phyloP scores from a whole-genome alignment of 37 sponge, comb jelly and placozoan species.

The Mnemiopsis leidyi region DNA sequence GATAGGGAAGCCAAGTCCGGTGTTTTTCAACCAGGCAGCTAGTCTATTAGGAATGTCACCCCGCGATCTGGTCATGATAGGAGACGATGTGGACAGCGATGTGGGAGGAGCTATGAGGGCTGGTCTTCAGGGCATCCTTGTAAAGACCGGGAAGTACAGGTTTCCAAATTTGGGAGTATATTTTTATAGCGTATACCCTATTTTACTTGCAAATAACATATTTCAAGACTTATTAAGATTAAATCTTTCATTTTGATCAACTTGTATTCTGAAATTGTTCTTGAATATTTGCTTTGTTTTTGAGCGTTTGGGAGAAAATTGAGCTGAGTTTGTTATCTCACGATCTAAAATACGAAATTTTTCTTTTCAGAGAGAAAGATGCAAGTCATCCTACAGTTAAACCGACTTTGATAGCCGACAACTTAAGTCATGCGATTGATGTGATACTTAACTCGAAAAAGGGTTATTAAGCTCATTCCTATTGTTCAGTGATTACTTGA shows the following conservation, averaged over 20 bases:
- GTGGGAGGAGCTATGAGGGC: slow-evolving; percentile 32
- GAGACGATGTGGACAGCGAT: slow-evolving; percentile 57
- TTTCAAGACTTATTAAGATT: too few relatives aligned
- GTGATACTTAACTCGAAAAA: neutral
- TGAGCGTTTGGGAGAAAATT: too few relatives aligned
- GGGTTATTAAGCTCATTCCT: too few relatives aligned
- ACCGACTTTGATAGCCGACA: slow-evolving; percentile 40
- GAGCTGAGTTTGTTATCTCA: too few relatives aligned
- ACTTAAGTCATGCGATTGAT: slow-evolving; percentile 13
- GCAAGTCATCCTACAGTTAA: slow-evolving; percentile 2
- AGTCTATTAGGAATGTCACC: neutral
- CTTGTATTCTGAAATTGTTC: too few relatives aligned
- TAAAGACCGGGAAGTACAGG: slow-evolving; percentile 57
- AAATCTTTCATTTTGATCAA: too few relatives aligned
- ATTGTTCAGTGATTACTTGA: too few relatives aligned
- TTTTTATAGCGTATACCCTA: too few relatives aligned
- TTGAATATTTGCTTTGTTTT: too few relatives aligned
- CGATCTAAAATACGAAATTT: too few relatives aligned
- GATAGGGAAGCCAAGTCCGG: slow-evolving; percentile 19
- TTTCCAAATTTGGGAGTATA: too few relatives aligned
- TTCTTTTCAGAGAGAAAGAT: slow-evolving; percentile 28
- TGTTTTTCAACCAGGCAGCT: slow-evolving; percentile 14
- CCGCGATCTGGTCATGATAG: slow-evolving; percentile 38
- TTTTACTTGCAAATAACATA: too few relatives aligned
- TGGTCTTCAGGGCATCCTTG: slow-evolving; percentile 53